Conservation (phyloP, 1,140 invertebrate species). For the Polypedilum pembai region DNA sequence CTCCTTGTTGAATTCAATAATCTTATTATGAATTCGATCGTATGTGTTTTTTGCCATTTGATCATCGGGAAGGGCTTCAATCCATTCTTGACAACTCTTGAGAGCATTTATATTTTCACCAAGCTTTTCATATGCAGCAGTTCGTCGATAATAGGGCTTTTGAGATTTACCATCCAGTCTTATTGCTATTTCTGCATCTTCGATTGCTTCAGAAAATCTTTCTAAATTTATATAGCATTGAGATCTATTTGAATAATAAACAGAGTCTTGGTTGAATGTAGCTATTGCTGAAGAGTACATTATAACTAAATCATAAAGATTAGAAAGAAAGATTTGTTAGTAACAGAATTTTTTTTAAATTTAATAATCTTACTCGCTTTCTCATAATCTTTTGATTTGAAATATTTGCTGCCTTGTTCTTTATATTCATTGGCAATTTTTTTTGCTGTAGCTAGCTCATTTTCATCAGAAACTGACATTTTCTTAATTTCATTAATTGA, state of each 20-base stretch:
- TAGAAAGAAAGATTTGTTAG: background rate
- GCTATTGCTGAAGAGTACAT: background rate
- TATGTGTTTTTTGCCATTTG: background rate
- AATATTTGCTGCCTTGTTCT: background rate
- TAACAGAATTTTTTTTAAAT: background rate
- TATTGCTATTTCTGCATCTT: background rate
- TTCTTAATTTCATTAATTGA: background rate
- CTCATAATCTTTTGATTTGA: background rate
- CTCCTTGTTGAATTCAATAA: background rate
- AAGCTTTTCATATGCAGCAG: background rate
- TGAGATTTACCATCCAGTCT: background rate
- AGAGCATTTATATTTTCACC: background rate
- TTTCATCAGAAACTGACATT: background rate
- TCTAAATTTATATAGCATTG: background rate
- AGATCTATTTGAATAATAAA: background rate
- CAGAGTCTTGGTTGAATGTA: background rate
- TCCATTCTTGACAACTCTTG: background rate
- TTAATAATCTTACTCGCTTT: background rate
- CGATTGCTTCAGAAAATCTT: background rate
- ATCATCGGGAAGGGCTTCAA: background rate
- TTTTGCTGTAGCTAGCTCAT: background rate
- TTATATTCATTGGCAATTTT: background rate
- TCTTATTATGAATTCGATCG: slow-evolving; percentile 14
- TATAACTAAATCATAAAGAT: background rate
- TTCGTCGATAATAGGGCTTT: background rate